phyloP scores from a whole-genome alignment of 2,888 invertebrate species.

The Sinotaia quadrata region DNA sequence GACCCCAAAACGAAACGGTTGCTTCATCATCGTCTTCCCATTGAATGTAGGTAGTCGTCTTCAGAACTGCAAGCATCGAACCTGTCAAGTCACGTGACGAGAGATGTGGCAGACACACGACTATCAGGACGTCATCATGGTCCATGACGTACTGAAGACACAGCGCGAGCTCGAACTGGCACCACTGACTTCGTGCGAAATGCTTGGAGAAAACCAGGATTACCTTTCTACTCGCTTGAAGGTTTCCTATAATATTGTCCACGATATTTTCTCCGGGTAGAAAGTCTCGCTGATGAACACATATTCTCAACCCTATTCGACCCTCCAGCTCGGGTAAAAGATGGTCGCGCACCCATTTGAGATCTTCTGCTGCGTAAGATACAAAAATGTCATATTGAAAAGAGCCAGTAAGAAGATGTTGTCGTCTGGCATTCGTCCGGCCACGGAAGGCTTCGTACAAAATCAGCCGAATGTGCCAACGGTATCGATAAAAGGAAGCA shows the following conservation, averaged over 20 bases:
- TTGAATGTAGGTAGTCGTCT: constrained; percentile 77
- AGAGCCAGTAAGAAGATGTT: background rate
- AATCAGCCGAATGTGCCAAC: background rate
- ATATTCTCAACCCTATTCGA: constrained; percentile 69
- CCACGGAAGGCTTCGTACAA: background rate
- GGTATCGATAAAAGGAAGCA: background rate
- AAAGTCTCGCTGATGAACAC: constrained; percentile 82
- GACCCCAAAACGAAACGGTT: background rate
- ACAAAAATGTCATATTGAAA: background rate
- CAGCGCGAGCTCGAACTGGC: constrained; percentile 42
- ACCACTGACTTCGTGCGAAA: constrained; percentile 43
- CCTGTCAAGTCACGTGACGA: constrained; percentile 77
- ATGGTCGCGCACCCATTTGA: background rate
- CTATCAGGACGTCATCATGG: constrained; percentile 71
- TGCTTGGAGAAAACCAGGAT: constrained; percentile 79
- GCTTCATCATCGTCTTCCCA: background rate
- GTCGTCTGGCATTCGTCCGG: background rate
- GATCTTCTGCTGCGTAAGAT: background rate
- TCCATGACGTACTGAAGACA: constrained; percentile 28
- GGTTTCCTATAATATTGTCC: constrained; percentile 81
- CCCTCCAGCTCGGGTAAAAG: background rate
- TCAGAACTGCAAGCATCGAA: constrained; percentile 79
- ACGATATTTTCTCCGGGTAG: constrained; percentile 81
- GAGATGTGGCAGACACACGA: constrained; percentile 80
- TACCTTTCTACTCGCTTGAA: constrained; percentile 79